These are phyloP conservation scores for Glaucidium brasilianum DNA, from an alignment of 2,113 vertebrate genomes.

Conservation along the genomic window DNA sequence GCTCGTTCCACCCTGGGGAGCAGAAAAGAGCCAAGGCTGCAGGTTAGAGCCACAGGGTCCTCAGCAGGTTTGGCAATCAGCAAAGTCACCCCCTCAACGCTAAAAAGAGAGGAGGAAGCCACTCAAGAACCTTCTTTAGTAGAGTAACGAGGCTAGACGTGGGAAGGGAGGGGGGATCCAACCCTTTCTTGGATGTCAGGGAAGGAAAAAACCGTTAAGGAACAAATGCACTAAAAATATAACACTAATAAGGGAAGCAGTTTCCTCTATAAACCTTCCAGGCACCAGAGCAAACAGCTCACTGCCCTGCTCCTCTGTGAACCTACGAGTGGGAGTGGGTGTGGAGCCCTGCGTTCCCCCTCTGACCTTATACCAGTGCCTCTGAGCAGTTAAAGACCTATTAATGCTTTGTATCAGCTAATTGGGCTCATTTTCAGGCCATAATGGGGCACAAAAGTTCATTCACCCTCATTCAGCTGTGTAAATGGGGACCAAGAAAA, in stretches of 20 bases:
- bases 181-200: neutral
- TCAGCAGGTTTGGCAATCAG: fast-evolving
- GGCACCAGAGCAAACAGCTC: neutral
- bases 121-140: neutral
- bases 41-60: neutral
- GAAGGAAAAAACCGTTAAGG: neutral
- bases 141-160: neutral
- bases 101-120: neutral
- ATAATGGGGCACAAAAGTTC: neutral
- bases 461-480: neutral
- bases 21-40: neutral
- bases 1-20: constrained; percentile 93
- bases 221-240: neutral
- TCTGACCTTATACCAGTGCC: neutral
- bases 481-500: fast-evolving
- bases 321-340: neutral
- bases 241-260: neutral
- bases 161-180: neutral
- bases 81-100: fast-evolving
- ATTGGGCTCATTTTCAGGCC: neutral
- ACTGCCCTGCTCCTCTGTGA: neutral
- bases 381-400: neutral
- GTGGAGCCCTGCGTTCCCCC: neutral
- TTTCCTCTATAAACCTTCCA: neutral
- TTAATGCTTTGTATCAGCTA: neutral